Base-by-base conservation (phyloP, 1,140 invertebrate genomes). In the Nilaparvata lugens region DNA sequence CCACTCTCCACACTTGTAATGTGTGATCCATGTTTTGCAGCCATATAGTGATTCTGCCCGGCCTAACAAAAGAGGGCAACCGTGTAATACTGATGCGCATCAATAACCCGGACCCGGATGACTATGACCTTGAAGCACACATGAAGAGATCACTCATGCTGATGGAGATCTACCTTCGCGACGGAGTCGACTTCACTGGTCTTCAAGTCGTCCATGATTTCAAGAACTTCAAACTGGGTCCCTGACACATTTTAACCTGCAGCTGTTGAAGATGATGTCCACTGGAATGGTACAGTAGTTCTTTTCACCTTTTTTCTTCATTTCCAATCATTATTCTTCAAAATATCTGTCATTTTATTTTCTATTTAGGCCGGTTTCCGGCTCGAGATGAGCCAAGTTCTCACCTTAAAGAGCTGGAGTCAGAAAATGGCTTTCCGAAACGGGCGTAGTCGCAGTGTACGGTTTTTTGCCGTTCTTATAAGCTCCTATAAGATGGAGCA, bases 101-200 rank as follows among this genome's bases (percentile, higher is more conserved):
- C 11, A 53, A 57, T 25, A 45, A 43, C 45, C 31, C 61, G 9
- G 61, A 65, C 18, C 19, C 54, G 11, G 58, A 62, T 23, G n/a
- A 52, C n/a, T 65, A 57, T 38, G 35, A 57, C 28, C 53, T 65
- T 19, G 64, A 65, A 40, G 13, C 58, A 11, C 53, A 52, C 19
- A 58, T 62, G 25, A 65, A 65, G 51, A 31, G 64, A 19, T 62
- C 58, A 19, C 19, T 57, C 1, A 62, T 65, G 61, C 40, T 54
- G 3, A 56, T 65, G 53, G 64, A 65, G 42, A 60, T 53, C 25
- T 65, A 60, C 51, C 42, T 65, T 13, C 43, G 58, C 25, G 57
- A 64, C 28, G 61, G 64, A 1, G 48, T 62, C 21, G 58, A 65
- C 35, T 65, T 65, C 51, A 57, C 64, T 1, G 64, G 64, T 1